phyloP scores from a whole-genome alignment of 2,113 vertebrate genomes.

The Chaenocephalus aceratus region DNA sequence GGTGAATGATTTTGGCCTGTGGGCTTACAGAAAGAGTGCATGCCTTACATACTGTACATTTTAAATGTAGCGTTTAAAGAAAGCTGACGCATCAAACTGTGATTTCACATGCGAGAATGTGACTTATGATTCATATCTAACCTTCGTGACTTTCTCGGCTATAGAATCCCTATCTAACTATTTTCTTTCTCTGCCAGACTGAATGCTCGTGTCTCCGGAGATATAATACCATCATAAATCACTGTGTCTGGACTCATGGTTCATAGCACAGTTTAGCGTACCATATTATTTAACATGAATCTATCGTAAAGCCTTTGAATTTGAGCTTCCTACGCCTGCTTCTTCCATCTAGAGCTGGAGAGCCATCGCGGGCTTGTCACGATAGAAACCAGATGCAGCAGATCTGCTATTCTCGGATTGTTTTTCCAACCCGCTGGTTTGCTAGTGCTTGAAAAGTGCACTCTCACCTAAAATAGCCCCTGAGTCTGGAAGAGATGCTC shows the following conservation, averaged over 20 bases:
- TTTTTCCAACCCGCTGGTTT: slow-evolving; percentile 69
- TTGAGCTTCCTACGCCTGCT: slow-evolving; percentile 47
- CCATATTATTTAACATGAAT: slow-evolving; percentile 42
- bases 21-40: neutral
- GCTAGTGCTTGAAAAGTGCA: slow-evolving; percentile 58
- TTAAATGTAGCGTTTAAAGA: neutral
- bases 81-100: neutral
- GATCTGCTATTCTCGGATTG: slow-evolving; percentile 68
- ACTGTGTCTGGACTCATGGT: slow-evolving; percentile 34
- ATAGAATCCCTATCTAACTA: slow-evolving; percentile 28
- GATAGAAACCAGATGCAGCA: slow-evolving; percentile 79
- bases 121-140: slow-evolving; percentile 40
- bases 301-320: slow-evolving; percentile 42
- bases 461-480: slow-evolving; percentile 61
- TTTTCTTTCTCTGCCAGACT: slow-evolving; percentile 38
- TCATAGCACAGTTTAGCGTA: slow-evolving; percentile 41
- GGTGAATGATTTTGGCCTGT: slow-evolving; percentile 2
- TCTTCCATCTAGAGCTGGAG: slow-evolving; percentile 59
- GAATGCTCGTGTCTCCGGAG: slow-evolving; percentile 15
- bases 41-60: neutral
- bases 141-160: slow-evolving; percentile 19
- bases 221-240: slow-evolving; percentile 58
- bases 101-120: slow-evolving; percentile 36
- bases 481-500: slow-evolving; percentile 44
- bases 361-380: slow-evolving; percentile 65